A percentile compares a stretch with the other conserved stretches of the same genome.
These are phyloP conservation scores for Drosophila insularis DNA, from an alignment of 1,140 invertebrate species.

Conservation along the genomic window DNA sequence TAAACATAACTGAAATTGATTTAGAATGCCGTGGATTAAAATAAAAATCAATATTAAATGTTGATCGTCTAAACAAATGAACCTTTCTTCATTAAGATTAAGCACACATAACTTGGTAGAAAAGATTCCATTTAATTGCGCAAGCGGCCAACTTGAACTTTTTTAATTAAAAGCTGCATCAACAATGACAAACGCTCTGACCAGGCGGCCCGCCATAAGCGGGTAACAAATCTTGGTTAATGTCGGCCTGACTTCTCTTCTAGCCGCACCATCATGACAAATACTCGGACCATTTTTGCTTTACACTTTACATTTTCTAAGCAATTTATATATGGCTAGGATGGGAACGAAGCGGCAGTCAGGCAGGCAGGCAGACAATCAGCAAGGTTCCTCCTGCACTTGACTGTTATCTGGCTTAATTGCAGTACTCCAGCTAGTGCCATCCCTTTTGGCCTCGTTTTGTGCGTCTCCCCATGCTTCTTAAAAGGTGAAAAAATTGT, in stretches of 20 bases:
- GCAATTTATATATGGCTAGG: conserved; percentile 65
- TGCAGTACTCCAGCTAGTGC: conserved; percentile 46
- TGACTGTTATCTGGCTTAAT: conserved; percentile 76
- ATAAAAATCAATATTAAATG: neutral
- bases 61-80: neutral
- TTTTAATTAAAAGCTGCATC: conserved; percentile 76
- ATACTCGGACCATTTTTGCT: conserved; percentile 50
- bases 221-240: conserved; percentile 77
- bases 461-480: neutral
- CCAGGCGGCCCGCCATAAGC: conserved; percentile 40
- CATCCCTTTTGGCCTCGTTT: neutral
- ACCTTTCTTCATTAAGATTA: conserved; percentile 35
- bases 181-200: conserved; percentile 56
- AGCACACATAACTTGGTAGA: conserved; percentile 38
- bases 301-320: conserved; percentile 73
- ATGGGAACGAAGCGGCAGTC: conserved; percentile 13
- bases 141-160: conserved; percentile 49
- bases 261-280: conserved; percentile 63
- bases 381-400: conserved; percentile 58
- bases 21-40: neutral
- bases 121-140: conserved; percentile 57
- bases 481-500: conserved; percentile 70
- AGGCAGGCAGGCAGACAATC: conserved; percentile 11
- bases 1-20: too few species aligned
- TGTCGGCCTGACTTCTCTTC: conserved; percentile 53